Evolutionary conservation across 92 coral and sea anemone genomes (phyloP).

Genomic region (Zoanthus gigantus): DNA sequence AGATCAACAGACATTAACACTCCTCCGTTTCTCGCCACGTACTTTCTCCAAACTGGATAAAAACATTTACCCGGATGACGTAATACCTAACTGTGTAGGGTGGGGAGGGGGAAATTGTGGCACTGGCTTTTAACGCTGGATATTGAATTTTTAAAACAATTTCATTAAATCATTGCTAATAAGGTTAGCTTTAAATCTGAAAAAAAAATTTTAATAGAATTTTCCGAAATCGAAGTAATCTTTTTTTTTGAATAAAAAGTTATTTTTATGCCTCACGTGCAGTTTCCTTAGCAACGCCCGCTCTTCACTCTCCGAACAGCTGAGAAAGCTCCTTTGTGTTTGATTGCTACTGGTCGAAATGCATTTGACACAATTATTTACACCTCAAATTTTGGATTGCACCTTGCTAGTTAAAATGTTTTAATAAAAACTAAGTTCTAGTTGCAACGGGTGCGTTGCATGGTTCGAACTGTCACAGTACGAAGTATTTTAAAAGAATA

Average conservation of each 20-base stretch:
- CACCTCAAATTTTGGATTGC: too few relatives aligned
- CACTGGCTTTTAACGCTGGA: background rate
- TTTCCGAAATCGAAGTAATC: too few relatives aligned
- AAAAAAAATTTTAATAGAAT: background rate
- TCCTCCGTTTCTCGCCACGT: constrained; percentile 70
- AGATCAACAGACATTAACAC: constrained; percentile 17
- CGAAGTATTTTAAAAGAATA: too few relatives aligned
- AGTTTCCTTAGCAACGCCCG: background rate
- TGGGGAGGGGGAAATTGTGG: constrained; percentile 13
- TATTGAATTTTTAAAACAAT: background rate
- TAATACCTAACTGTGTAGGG: constrained; percentile 32
- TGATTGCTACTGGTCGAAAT: constrained; percentile 16
- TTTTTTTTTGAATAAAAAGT: background rate
- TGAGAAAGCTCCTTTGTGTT: background rate
- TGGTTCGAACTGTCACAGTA: too few relatives aligned
- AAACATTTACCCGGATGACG: constrained; percentile 71
- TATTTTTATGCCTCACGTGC: background rate
- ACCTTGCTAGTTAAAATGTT: too few relatives aligned
- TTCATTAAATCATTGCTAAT: background rate
- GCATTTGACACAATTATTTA: background rate
- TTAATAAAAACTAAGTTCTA: too few relatives aligned
- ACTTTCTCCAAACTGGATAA: constrained; percentile 55
- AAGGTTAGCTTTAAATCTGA: background rate
- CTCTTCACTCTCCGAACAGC: background rate
- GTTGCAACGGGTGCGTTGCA: too few relatives aligned